Evolutionary conservation across 2,113 vertebrate species (phyloP), one percentile per base, ranked within the genome.

Genomic region (Eleginops maclovinus): DNA sequence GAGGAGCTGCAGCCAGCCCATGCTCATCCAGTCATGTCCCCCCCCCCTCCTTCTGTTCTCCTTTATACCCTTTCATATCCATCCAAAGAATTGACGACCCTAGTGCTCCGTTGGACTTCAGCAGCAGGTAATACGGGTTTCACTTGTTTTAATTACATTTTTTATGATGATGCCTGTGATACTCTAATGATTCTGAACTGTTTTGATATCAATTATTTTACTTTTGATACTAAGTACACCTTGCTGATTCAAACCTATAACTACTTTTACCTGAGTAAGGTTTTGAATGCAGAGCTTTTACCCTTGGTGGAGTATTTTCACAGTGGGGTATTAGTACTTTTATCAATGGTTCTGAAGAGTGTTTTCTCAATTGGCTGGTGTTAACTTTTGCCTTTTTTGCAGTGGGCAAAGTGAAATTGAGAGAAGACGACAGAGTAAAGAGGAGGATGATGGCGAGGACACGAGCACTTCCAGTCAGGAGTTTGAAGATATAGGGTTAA

Each of bases 401-500:
- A 89, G 86, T 67, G 72, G n/a, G 71, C 72, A 54, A 54, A 69
- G 78, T 31, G 72, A 86, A 65, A 65, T 61, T 0, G 88, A 86
- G 65, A 82, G 71, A 15, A 74, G 77, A 22, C 87, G 46, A 6
- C 89, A 86, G 71, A 82, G 68, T 9, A 89, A 91, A 15, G 90
- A 77, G 58, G 90, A 92, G 6, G 87, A 92, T 1, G 87, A 92
- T 4, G 84, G 86, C 1, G 91, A 88, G 44, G 80, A 93, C 68
- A 75, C 71, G 1, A 85, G 85, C 58, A 91, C 79, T 10, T 93
- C 91, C 74, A 83, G 87, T 64, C 87, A 85, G 19, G 87, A 92
- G 64, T 90, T 89, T 73, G 92, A 94, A 62, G 87, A 93, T 22
- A 68, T 70, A 0, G 76, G 28, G 13, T 14, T 91, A 43, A 92